phyloP scores from a whole-genome alignment of 2,888 invertebrate species.

The Sinohyriopsis cumingii region DNA sequence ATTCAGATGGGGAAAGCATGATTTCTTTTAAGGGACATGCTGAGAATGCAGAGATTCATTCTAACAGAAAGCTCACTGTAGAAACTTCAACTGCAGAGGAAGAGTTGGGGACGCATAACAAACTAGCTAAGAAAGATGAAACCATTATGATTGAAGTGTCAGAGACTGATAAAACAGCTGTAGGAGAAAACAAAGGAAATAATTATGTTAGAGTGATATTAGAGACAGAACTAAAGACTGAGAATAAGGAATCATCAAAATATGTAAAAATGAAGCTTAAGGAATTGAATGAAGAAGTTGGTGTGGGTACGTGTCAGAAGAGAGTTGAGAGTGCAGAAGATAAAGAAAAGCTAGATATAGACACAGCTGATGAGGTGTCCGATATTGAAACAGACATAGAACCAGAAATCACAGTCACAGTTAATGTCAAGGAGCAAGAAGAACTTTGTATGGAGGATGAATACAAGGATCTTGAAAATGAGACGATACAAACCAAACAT shows the following conservation, averaged over 20 bases:
- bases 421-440: slow-evolving; percentile 22
- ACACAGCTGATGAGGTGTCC: slow-evolving; percentile 43
- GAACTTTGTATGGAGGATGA: neutral
- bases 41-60: too few species aligned
- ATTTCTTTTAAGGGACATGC: too few species aligned
- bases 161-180: slow-evolving; percentile 2
- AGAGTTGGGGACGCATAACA: too few species aligned
- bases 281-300: slow-evolving; percentile 5
- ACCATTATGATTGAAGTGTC: neutral
- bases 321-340: neutral
- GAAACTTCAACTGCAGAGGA: too few species aligned
- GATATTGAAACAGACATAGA: slow-evolving; percentile 40
- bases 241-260: neutral
- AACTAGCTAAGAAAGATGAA: neutral
- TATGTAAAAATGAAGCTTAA: neutral
- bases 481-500: neutral
- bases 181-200: slow-evolving; percentile 2
- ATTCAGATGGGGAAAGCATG: too few species aligned
- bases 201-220: neutral
- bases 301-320: neutral
- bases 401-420: slow-evolving; percentile 21
- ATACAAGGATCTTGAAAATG: slow-evolving; percentile 7
- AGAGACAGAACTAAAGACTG: neutral
- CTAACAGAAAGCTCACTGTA: too few species aligned
- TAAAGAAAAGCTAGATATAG: slow-evolving; percentile 6